Conservation (phyloP, 2,797 vertebrate genomes). For the Pantherophis vulpinus region DNA sequence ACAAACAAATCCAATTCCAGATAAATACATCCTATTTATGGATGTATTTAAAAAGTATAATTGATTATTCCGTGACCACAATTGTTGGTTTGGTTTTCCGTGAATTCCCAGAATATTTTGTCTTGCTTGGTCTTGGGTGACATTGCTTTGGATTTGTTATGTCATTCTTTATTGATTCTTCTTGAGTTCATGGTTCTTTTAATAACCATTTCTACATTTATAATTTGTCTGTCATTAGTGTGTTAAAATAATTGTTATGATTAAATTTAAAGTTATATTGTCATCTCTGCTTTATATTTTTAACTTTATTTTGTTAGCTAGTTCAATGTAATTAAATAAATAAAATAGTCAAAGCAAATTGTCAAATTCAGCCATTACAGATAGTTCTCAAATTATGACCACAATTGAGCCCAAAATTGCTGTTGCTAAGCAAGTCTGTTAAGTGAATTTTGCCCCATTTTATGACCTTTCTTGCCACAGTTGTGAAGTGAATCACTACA, state of each 20-base stretch:
- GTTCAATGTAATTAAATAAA: neutral
- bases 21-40: neutral
- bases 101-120: neutral
- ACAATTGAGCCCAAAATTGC: too few relatives aligned
- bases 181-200: too few relatives aligned
- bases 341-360: neutral
- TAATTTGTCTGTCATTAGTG: too few relatives aligned
- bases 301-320: neutral
- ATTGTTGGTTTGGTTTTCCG: neutral
- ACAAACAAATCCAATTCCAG: neutral
- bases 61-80: neutral
- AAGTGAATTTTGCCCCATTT: too few relatives aligned
- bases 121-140: neutral
- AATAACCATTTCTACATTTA: too few relatives aligned
- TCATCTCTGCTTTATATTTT: neutral
- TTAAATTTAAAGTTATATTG: neutral
- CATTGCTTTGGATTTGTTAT: neutral
- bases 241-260: neutral
- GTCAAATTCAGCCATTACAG: neutral
- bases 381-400: too few relatives aligned
- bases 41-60: neutral
- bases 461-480: too few relatives aligned
- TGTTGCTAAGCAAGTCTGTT: too few relatives aligned
- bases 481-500: too few relatives aligned
- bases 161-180: neutral